Conservation (phyloP, 2,888 invertebrate genomes). For the Hyppa rectilinea region DNA sequence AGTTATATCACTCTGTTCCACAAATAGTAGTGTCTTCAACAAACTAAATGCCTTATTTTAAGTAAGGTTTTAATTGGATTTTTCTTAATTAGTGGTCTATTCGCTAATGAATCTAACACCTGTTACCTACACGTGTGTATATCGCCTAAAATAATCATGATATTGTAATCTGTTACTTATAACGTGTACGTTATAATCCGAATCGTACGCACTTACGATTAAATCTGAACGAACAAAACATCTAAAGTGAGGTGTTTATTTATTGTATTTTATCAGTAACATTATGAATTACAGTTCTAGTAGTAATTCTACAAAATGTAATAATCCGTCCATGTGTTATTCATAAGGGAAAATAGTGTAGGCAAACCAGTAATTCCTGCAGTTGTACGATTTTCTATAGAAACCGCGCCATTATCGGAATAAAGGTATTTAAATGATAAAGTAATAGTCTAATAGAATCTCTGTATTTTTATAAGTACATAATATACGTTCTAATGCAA, state of each 20-base stretch:
- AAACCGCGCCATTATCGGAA: slow-evolving; percentile 58
- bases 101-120: slow-evolving; percentile 5
- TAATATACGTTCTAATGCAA: slow-evolving; percentile 66
- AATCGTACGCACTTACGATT: slow-evolving; percentile 28
- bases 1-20: slow-evolving; percentile 13
- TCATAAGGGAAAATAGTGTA: slow-evolving; percentile 52
- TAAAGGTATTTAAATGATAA: slow-evolving; percentile 63
- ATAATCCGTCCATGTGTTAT: slow-evolving; percentile 58
- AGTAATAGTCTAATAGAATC: slow-evolving; percentile 59
- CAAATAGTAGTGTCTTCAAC: slow-evolving; percentile 13
- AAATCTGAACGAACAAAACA: slow-evolving; percentile 55
- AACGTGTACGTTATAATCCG: slow-evolving; percentile 8
- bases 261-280: slow-evolving; percentile 43
- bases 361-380: slow-evolving; percentile 39
- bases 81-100: slow-evolving; percentile 1
- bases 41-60: slow-evolving; percentile 8
- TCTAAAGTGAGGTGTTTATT: slow-evolving; percentile 49
- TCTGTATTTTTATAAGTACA: slow-evolving; percentile 67
- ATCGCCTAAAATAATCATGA: slow-evolving; percentile 5
- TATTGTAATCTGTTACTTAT: slow-evolving; percentile 16
- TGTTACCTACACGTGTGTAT: slow-evolving; percentile 2
- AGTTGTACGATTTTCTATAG: slow-evolving; percentile 47
- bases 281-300: slow-evolving; percentile 41
- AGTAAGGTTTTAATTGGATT: neutral
- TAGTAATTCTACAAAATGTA: slow-evolving; percentile 35